phyloP scores from a whole-genome alignment of 2,888 invertebrate species.

The Ornithoptera alexandrae region DNA sequence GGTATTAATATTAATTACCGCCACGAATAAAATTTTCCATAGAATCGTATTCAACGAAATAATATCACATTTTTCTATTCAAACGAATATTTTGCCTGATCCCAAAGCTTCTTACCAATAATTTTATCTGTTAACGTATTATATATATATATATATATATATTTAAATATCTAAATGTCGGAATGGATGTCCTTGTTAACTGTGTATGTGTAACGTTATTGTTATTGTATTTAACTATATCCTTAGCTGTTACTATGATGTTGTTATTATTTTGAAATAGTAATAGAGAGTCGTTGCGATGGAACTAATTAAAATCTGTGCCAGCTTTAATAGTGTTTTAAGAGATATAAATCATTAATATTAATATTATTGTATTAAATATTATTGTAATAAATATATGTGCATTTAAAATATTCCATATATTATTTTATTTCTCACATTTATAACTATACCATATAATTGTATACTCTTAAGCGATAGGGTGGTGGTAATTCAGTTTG shows the following conservation, averaged over 20 bases:
- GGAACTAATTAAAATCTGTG: constrained; percentile 67
- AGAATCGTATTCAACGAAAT: background rate
- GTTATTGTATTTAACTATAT: constrained; percentile 20
- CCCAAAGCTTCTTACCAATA: constrained; percentile 13
- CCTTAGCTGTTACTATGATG: constrained; percentile 19
- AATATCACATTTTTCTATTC: background rate
- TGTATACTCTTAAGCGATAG: no score
- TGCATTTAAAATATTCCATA: constrained; percentile 57
- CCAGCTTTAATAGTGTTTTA: constrained; percentile 76
- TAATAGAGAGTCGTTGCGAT: constrained; percentile 59
- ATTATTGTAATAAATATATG: constrained; percentile 73
- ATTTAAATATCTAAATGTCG: constrained; percentile 12
- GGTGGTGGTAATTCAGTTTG: no score
- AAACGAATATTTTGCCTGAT: background rate
- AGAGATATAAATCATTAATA: constrained; percentile 59
- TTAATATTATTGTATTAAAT: constrained; percentile 56
- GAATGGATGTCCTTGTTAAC: constrained; percentile 22
- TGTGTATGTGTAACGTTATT: constrained; percentile 5
- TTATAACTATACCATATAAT: background rate
- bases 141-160: background rate
- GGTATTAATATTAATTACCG: no score
- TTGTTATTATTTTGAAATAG: constrained; percentile 35
- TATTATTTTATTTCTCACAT: constrained; percentile 25
- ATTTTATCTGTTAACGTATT: background rate
- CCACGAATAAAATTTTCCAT: background rate